phyloP scores from a whole-genome alignment of 2,113 vertebrate genomes.

The Salvelinus alpinus region DNA sequence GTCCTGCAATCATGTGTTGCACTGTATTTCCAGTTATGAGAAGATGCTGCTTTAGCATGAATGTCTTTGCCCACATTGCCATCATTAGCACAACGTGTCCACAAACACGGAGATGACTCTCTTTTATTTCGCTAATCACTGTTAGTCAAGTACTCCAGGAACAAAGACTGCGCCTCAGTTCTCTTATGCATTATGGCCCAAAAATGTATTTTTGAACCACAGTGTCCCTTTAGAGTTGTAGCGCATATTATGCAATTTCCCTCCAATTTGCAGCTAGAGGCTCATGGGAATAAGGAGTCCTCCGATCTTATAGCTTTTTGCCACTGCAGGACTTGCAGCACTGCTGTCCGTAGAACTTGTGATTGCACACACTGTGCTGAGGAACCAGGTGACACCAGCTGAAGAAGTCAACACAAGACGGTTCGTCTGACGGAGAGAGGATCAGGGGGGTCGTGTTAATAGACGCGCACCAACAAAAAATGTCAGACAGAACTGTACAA shows the following conservation, averaged over 20 bases:
- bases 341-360: slow-evolving; percentile 95
- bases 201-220: not conserved
- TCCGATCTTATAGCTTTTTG: slow-evolving; percentile 72
- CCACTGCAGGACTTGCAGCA: slow-evolving; percentile 91
- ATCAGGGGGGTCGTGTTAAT: not conserved
- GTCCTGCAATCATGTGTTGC: slow-evolving; percentile 24
- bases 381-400: slow-evolving; percentile 94
- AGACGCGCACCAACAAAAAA: not conserved
- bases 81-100: slow-evolving; percentile 17
- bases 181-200: slow-evolving; percentile 18
- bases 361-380: slow-evolving; percentile 92
- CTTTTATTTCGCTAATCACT: slow-evolving; percentile 37
- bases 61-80: slow-evolving; percentile 22
- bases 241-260: not conserved
- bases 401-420: slow-evolving; percentile 86
- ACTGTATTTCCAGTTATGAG: slow-evolving; percentile 47
- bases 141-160: slow-evolving; percentile 70
- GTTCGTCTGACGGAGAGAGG: slow-evolving; percentile 74
- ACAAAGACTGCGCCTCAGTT: slow-evolving; percentile 43
- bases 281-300: slow-evolving; percentile 24
- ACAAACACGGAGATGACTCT: slow-evolving; percentile 25
- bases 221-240: not conserved
- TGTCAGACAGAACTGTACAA: not conserved
- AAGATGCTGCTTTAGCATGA: slow-evolving; percentile 38
- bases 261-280: not conserved